phyloP scores from a whole-genome alignment of 2,113 vertebrate genomes.

The Macaca fascicularis region DNA sequence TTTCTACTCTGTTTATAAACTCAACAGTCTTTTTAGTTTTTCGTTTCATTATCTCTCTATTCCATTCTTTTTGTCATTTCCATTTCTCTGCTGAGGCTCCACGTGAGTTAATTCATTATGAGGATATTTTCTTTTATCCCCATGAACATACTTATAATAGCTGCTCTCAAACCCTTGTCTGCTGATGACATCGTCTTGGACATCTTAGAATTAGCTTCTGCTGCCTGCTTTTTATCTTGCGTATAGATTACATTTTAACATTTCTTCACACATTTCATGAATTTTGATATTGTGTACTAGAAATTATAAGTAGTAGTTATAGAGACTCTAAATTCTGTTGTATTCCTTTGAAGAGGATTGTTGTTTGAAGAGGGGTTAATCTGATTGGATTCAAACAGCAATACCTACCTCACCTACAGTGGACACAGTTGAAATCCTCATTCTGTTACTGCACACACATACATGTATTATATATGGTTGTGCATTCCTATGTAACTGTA shows the following conservation, averaged over 20 bases:
- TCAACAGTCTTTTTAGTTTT: background rate
- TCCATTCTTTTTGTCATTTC: background rate
- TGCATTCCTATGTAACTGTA: too few relatives aligned
- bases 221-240: background rate
- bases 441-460: background rate
- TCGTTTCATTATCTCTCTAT: background rate
- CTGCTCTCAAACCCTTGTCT: background rate
- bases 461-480: background rate
- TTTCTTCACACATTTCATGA: background rate
- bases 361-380: too few relatives aligned
- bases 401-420: background rate
- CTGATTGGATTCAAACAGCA: background rate
- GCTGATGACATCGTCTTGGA: background rate
- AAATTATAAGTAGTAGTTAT: background rate
- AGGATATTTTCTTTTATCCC: background rate
- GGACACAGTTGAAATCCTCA: too few relatives aligned
- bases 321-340: background rate
- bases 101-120: background rate
- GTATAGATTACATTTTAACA: background rate
- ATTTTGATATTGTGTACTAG: background rate
- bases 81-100: background rate
- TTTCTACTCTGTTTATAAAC: background rate
- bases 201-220: background rate
- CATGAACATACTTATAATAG: background rate
- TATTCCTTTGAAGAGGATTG: background rate